A percentile compares a stretch with the other conserved stretches of the same genome.
Conservation (phyloP, 2,888 invertebrate genomes). For the Flabesymbios commensalis region DNA sequence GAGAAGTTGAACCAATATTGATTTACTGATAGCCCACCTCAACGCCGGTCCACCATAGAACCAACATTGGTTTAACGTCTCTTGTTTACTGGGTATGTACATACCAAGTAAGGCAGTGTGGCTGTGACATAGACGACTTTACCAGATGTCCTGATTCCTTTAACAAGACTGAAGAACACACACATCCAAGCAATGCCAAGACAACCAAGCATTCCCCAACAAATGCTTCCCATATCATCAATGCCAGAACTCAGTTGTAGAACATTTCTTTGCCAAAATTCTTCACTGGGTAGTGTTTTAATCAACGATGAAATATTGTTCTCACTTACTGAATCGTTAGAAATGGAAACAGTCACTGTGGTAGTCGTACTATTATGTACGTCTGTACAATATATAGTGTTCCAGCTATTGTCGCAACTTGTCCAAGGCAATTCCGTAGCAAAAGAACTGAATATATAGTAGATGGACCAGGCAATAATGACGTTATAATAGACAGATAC, state of each 20-base stretch:
- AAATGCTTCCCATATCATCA: conserved; percentile 44
- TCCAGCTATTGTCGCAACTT: conserved; percentile 59
- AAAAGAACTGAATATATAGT: conserved; percentile 60
- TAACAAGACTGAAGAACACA: conserved; percentile 31
- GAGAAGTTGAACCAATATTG: no score
- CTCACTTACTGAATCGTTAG: no score
- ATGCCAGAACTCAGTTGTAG: conserved; percentile 52
- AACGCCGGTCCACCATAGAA: no score
- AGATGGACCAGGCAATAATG: conserved; percentile 62
- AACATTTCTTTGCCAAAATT: conserved; percentile 53
- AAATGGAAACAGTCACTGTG: no score
- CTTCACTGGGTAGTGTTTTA: conserved; percentile 36
- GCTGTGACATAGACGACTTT: no score
- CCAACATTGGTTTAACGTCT: no score
- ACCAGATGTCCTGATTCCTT: conserved; percentile 31
- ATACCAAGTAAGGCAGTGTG: conserved; percentile 38
- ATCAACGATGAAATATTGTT: no score
- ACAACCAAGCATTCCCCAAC: conserved; percentile 25
- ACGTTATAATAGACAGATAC: conserved; percentile 63
- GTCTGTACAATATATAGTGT: no score
- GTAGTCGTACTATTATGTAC: no score
- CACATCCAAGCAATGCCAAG: conserved; percentile 29
- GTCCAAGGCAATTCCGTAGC: conserved; percentile 58
- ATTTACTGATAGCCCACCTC: no score
- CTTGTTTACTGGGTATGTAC: no score